Conservation (phyloP, 1,140 invertebrate species). For the Drosophila serrata region DNA sequence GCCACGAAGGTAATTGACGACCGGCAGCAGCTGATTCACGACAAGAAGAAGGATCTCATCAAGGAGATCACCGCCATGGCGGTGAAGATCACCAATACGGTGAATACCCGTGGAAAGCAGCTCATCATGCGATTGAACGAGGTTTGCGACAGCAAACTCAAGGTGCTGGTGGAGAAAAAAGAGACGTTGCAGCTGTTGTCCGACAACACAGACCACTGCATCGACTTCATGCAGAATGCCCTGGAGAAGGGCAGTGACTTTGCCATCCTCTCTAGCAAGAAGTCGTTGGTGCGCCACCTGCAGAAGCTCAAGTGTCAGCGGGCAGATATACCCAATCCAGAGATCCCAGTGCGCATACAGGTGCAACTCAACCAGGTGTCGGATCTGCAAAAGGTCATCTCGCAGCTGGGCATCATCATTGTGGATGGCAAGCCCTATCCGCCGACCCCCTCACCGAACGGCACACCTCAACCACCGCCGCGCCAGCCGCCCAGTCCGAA, state of each 20-base stretch:
- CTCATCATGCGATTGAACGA: slow-evolving; percentile 92
- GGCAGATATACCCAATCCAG: slow-evolving; percentile 93
- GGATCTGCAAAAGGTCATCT: slow-evolving; percentile 91
- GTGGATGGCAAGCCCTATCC: slow-evolving; percentile 89
- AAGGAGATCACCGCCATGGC: slow-evolving; percentile 95
- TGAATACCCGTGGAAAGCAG: slow-evolving; percentile 93
- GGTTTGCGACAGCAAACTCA: slow-evolving; percentile 93
- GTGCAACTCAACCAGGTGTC: slow-evolving; percentile 91
- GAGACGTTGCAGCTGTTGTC: slow-evolving; percentile 91
- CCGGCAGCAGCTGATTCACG: slow-evolving; percentile 91
- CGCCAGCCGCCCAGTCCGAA: slow-evolving; percentile 85
- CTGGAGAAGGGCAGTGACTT: slow-evolving; percentile 93
- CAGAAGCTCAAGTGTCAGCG: slow-evolving; percentile 92
- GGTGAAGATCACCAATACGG: slow-evolving; percentile 93
- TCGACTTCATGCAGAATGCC: slow-evolving; percentile 92
- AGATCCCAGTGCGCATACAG: slow-evolving; percentile 92
- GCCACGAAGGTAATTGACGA: slow-evolving; percentile 95
- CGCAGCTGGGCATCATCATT: slow-evolving; percentile 90
- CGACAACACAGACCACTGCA: slow-evolving; percentile 94
- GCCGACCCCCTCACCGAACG: slow-evolving; percentile 70
- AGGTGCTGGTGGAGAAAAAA: slow-evolving; percentile 93
- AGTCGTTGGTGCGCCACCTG: slow-evolving; percentile 90
- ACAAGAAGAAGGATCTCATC: slow-evolving; percentile 93
- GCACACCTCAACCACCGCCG: slow-evolving; percentile 72
- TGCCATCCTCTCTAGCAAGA: slow-evolving; percentile 94